phyloP scores from a whole-genome alignment of 2,888 invertebrate species.

The Trissonchulus sp. region DNA sequence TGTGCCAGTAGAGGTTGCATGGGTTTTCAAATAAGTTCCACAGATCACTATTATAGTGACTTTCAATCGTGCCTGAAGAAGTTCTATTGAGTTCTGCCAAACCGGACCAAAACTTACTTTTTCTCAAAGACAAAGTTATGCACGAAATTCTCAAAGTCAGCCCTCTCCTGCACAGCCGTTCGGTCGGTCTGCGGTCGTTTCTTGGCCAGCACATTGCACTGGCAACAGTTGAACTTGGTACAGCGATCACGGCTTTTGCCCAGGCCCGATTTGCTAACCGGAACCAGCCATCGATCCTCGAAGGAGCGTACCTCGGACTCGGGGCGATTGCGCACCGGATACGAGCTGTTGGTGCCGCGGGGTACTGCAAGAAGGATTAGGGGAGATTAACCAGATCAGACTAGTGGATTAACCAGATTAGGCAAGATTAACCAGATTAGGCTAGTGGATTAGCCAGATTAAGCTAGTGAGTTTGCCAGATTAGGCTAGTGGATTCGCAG shows the following conservation, averaged over 20 bases:
- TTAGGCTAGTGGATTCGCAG: no score
- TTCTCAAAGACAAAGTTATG: slow-evolving; percentile 39
- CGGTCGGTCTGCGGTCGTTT: slow-evolving; percentile 51
- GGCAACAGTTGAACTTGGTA: slow-evolving; percentile 30
- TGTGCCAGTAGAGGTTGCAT: no score
- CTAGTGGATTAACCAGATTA: no score
- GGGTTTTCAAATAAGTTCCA: no score
- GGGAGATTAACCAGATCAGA: no score
- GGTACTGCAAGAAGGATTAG: not conserved
- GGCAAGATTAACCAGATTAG: no score
- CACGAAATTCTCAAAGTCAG: slow-evolving; percentile 48
- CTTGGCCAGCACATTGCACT: slow-evolving; percentile 33
- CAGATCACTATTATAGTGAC: no score
- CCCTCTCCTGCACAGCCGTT: slow-evolving; percentile 34
- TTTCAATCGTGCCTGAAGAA: no score
- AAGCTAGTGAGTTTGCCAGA: not conserved
- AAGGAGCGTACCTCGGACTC: not conserved
- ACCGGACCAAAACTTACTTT: slow-evolving; percentile 24
- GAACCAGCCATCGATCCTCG: not conserved
- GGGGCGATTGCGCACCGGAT: not conserved
- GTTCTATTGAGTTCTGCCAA: no score
- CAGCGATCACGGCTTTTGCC: not conserved
- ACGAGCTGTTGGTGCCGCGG: not conserved
- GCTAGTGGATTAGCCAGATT: no score
- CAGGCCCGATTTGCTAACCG: not conserved